Base-by-base conservation (phyloP, 1,140 invertebrate genomes). In the Octopus bimaculoides region DNA sequence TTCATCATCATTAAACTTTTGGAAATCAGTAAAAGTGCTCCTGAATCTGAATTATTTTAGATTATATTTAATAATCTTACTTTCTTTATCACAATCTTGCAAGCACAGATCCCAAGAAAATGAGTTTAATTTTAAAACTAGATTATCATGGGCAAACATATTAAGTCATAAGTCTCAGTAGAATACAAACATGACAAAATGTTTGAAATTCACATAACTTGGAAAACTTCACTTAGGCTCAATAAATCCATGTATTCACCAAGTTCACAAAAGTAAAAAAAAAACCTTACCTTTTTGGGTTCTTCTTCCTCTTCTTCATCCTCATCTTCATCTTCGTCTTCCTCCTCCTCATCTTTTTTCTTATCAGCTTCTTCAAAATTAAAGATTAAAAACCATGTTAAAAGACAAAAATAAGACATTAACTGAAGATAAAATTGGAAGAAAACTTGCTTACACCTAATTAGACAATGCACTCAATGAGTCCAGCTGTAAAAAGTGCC, bases 291-390 rank as follows among this genome's bases (percentile, higher is more conserved):
- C 26, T 41, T 41, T 66, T 66, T 75, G 41, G 20, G 8, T 75
- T 79, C 77, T 41, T 69, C 78, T 17, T 84, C 82, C 41, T 80
- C 69, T 52, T 82, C 77, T 41, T 79, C 81, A 0, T 85, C 84
- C 10, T 85, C 83, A 9, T 85, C 83, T 54, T 84, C 82, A 4
- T 82, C 82, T 0, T 85, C 84, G 4, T 84, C 84, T n/a, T 80
- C 83, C 17, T 82, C 83, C 8, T 83, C 84, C 52, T 85, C 83
- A 14, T 83, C 82, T 55, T 84, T 82, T 52, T 85, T 81, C 26
- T 84, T 81, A 17, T 83, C 83, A 54, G 54, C 56, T 77, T 82
- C 77, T 82, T 17, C 14, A 75, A 61, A 78, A 41, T 10, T 55
- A 81, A 75, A n/a, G 12, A n/a, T 10, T 78, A 8, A 52, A 74